phyloP scores from a whole-genome alignment of 1,140 invertebrate species.

The Trachymyrmex cornetzi region DNA sequence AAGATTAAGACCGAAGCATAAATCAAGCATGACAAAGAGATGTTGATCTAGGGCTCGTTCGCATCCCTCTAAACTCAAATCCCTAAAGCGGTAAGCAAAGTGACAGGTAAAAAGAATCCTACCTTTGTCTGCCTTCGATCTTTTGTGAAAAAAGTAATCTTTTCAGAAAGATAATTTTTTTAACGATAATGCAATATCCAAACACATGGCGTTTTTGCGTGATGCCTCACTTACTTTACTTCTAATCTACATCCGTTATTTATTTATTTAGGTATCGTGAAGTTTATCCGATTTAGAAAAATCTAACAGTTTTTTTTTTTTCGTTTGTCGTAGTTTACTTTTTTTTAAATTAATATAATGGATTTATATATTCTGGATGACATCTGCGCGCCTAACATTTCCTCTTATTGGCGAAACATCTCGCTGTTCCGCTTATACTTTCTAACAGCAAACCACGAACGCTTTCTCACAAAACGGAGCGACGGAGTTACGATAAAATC shows the following conservation, averaged over 20 bases:
- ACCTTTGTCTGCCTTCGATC: neutral
- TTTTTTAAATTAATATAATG: neutral
- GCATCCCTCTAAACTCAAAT: neutral
- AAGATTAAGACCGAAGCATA: too few species aligned
- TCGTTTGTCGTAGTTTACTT: neutral
- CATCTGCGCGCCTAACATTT: neutral
- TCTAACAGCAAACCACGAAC: constrained; percentile 44
- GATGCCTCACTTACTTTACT: neutral
- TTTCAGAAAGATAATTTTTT: too few species aligned
- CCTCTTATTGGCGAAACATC: constrained; percentile 37
- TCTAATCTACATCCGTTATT: neutral
- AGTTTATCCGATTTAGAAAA: neutral
- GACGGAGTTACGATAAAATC: constrained; percentile 62
- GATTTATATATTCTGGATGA: neutral
- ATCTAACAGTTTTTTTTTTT: neutral
- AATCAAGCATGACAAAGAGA: too few species aligned
- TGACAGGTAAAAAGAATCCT: neutral
- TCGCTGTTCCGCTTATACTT: constrained; percentile 53
- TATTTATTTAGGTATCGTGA: neutral
- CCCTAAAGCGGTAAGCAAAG: neutral
- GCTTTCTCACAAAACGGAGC: constrained; percentile 65
- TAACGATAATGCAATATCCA: neutral
- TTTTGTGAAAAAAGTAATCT: neutral
- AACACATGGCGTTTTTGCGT: neutral
- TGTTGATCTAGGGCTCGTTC: too few species aligned